A percentile compares a stretch with the other conserved stretches of the same genome.
These are phyloP conservation scores for Hemiscyllium ocellatum DNA, from an alignment of 2,113 vertebrate species.

Conservation along the genomic window DNA sequence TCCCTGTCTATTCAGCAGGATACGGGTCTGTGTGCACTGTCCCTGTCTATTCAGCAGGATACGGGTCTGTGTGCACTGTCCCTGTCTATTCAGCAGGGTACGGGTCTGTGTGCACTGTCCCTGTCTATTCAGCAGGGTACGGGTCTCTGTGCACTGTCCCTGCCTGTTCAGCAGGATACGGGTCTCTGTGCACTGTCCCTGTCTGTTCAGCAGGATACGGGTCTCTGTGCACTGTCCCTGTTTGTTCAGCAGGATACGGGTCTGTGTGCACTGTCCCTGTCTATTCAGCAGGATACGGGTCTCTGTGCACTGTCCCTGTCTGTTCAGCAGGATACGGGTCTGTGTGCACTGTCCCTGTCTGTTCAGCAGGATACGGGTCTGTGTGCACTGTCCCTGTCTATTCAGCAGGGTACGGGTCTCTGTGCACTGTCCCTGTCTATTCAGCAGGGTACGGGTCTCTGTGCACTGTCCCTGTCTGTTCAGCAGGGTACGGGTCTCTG, in stretches of 20 bases:
- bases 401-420: neutral
- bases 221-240: too few species aligned
- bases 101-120: neutral
- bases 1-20: neutral
- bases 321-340: neutral
- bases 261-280: neutral
- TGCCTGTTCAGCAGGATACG: neutral
- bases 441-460: too few species aligned
- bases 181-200: neutral
- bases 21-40: neutral
- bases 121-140: too few species aligned
- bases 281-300: too few species aligned
- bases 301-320: too few species aligned
- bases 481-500: neutral
- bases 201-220: too few species aligned
- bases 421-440: neutral
- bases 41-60: too few species aligned
- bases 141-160: too few species aligned
- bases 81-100: neutral
- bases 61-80: too few species aligned
- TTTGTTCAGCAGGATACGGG: neutral
- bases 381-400: too few species aligned
- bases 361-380: too few species aligned
- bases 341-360: neutral
- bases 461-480: too few species aligned